These are phyloP conservation scores for Andrena chrysosceles DNA, from an alignment of 2,888 invertebrate species.

Conservation along the genomic window DNA sequence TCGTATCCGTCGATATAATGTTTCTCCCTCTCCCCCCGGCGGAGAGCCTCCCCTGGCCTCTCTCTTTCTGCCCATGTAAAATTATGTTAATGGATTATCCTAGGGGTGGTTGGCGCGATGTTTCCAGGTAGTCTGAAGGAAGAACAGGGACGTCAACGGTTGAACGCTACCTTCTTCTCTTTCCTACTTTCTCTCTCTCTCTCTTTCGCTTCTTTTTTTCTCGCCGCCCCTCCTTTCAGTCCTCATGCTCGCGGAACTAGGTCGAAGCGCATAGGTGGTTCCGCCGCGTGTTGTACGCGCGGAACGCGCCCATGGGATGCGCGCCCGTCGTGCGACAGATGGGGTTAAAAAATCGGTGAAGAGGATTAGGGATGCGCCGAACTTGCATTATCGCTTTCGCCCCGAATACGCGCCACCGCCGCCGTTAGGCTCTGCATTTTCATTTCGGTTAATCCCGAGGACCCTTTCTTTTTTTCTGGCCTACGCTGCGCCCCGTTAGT, in stretches of 20 bases:
- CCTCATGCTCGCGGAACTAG: constrained; percentile 76
- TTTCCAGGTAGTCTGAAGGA: constrained; percentile 74
- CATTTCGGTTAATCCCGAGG: constrained; percentile 79
- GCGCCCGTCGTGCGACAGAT: constrained; percentile 80
- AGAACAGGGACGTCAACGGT: constrained; percentile 54
- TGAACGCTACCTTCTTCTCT: constrained; percentile 33
- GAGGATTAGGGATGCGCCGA: constrained; percentile 84
- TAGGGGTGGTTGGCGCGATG: constrained; percentile 68
- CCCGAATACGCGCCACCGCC: constrained; percentile 55
- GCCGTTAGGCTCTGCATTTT: constrained; percentile 77
- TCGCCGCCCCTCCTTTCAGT: constrained; percentile 68
- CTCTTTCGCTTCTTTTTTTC: constrained; percentile 42
- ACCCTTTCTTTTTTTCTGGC: constrained; percentile 46
- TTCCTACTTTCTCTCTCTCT: constrained; percentile 14
- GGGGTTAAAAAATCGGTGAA: constrained; percentile 84
- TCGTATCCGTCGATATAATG: constrained; percentile 81
- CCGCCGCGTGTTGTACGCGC: constrained; percentile 64
- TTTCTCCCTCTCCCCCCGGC: constrained; percentile 60
- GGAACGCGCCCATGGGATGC: constrained; percentile 74
- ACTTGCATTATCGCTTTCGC: constrained; percentile 73
- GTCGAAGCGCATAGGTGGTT: constrained; percentile 70
- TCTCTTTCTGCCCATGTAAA: constrained; percentile 80
- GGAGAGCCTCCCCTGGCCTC: constrained; percentile 26
- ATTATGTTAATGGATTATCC: constrained; percentile 85
- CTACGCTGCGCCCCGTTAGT: constrained; percentile 1